Base-by-base conservation (phyloP, 2,113 vertebrate genomes). In the Percopsis transmontana region DNA sequence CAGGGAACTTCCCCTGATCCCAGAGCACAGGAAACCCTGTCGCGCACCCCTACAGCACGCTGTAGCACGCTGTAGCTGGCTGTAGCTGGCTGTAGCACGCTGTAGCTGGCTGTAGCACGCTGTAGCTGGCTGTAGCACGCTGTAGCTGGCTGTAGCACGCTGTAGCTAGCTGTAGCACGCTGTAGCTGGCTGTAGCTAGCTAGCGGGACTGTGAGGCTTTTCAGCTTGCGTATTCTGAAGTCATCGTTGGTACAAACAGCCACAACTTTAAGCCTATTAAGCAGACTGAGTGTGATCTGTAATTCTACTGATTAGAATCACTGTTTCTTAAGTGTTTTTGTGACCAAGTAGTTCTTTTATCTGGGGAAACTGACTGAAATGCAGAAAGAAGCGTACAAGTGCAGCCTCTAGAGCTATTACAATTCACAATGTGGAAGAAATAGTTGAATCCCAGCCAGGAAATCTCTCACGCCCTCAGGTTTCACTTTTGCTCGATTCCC, bases 1-100 rank as follows among this genome's bases (percentile, higher is more conserved):
- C 16, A 10, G 74, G 23, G 12, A 86, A 88, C 79, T 79, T 80
- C 80, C 72, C 80, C 82, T 70, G 72, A 70, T 77, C 72, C 51
- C 57, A 18, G 66, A 24, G 20, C 67, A 13, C 53, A 3, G 53
- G 57, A 77, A 80, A 86, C 76, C 67, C 75, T 3, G 63, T 38
- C 6, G 70, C 58, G 80, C 8, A n/a, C 5, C 53, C 16, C 57
- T 67, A 67, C 64, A 60, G 54, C 33, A 23, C 70, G 66, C 59
- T 33, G 8, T 7, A 33, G 27, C 27, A 7, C 5, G 5, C 27
- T 33, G 8, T 6, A 4, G 8, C 27, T 1, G 5, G 27, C 27
- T 7, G 8, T 1, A 6, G 27, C 1, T 33, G 8, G 27, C 27
- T 33, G 8, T 7, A 33, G 27, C 27, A 7, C 5, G 5, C 27